Evolutionary conservation across 1,140 invertebrate genomes (phyloP), one percentile per base, ranked within the genome.

Genomic region (Drosophila navojoa): DNA sequence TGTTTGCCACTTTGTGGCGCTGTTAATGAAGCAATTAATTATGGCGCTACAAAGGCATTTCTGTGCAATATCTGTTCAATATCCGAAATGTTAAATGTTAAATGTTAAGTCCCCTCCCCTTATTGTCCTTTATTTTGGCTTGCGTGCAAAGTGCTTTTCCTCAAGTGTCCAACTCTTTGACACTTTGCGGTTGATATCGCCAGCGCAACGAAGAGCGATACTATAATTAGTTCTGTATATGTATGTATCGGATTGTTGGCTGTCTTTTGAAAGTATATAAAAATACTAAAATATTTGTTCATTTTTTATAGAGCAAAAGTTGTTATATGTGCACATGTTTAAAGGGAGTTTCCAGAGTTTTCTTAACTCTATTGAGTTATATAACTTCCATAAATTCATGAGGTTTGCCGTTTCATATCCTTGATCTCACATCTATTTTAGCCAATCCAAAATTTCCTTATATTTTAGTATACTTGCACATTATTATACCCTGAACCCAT

Each of bases 11-110:
- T 85, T 76, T 80, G 50, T 52, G 52, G 64, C 64, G 53, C 60
- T 68, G 76, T 79, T 82, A 87, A 82, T 87, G 82, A 89, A 84
- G 84, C 84, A 89, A 87, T 89, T 87, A 87, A 89, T 87, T 89
- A 89, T 87, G 60, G 38, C 58, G 42, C 19, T 11, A 38, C 57
- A 58, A 60, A 57, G 42, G 57, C 70, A 73, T 71, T 82, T 76
- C 58, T 60, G 52, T 54, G 25, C 7, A 40, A 57, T 52, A 59
- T 67, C 29, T 35, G 52, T 53, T 19, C 25, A 29, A 57, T 52
- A 59, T 59, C 19, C 19, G 15, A 72, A 67, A 68, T 69, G 54
- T 77, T 60, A 86, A 67, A 68, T 69, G 54, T 77, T 60, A 86
- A 86, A 85, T 71, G 82, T 87, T 78, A 79, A 87, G 35, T 38